phyloP scores from a whole-genome alignment of 2,113 vertebrate species.

The Elgaria multicarinata region DNA sequence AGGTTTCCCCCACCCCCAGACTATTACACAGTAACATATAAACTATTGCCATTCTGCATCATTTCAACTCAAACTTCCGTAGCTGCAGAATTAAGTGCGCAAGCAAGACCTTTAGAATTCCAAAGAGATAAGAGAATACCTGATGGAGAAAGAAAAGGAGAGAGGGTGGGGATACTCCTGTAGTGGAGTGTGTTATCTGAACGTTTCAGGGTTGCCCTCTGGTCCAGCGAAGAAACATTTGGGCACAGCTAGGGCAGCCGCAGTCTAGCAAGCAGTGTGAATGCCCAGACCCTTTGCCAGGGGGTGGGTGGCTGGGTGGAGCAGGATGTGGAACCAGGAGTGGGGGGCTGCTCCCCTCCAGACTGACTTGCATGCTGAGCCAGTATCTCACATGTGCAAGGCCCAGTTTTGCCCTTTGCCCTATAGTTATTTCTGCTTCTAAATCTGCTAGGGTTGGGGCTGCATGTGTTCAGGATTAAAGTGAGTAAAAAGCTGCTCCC shows the following conservation, averaged over 20 bases:
- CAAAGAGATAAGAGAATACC: too few relatives aligned
- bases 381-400: not conserved
- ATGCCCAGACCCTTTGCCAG: too few relatives aligned
- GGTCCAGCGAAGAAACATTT: not conserved
- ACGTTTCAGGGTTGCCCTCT: not conserved
- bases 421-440: not conserved
- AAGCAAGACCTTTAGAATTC: not conserved
- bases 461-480: not conserved
- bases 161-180: not conserved
- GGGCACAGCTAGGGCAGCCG: not conserved
- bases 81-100: not conserved
- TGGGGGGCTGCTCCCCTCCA: not conserved
- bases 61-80: not conserved
- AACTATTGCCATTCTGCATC: not conserved
- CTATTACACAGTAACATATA: not conserved
- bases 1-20: too few relatives aligned
- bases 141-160: not conserved
- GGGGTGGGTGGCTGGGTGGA: not conserved
- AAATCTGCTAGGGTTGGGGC: not conserved
- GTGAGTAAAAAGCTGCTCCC: not conserved
- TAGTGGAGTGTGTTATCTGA: not conserved
- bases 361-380: not conserved
- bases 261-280: too few relatives aligned
- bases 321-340: not conserved
- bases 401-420: not conserved